Evolutionary conservation across 2,888 invertebrate species (phyloP), one percentile per base, ranked within the genome.

Genomic region (Brenthis hecate): DNA sequence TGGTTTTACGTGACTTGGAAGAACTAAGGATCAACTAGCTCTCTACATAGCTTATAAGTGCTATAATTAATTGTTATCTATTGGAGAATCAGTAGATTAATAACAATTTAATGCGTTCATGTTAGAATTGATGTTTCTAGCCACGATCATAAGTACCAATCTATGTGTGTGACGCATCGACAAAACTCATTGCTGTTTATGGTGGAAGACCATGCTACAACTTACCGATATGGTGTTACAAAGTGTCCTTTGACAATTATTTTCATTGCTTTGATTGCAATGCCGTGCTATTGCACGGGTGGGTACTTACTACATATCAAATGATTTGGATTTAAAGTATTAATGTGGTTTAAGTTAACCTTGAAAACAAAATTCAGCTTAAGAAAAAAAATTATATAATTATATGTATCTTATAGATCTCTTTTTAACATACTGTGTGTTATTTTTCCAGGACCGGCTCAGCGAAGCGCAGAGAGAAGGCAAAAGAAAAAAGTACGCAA

Each of bases 381-480:
- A 8, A 43, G 23, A 19, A 54, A 54, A 13, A 19, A 19, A 54
- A 28, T 5, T 13, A 36, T 48, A 55, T 32, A 50, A 48, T n/a
- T 5, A 6, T 8, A 67, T 8, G 14, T 56, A 11, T 60, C 4
- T 55, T 13, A 36, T 50, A 4, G 13, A 11, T 13, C n/a, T 65
- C 16, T 58, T 62, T 28, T 57, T 4, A 66, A 71, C 81, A 79
- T 78, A 68, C 71, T 78, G 79, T 36, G 68, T 43, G 11, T 43
- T 43, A 11, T 43, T 43, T 43, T 79, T 80, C 36, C 89, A 91
- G 91, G 86, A 83, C 69, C 79, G 76, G 69, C 61, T 75, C 76
- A 77, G 78, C 80, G 79, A 79, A 73, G 73, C 56, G 70, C 54
- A 56, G 72, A 69, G 74, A 78, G 76, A 77, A 74, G 78, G 79